These are phyloP conservation scores for Diadophis punctatus DNA, from an alignment of 2,113 vertebrate species.

Conservation along the genomic window DNA sequence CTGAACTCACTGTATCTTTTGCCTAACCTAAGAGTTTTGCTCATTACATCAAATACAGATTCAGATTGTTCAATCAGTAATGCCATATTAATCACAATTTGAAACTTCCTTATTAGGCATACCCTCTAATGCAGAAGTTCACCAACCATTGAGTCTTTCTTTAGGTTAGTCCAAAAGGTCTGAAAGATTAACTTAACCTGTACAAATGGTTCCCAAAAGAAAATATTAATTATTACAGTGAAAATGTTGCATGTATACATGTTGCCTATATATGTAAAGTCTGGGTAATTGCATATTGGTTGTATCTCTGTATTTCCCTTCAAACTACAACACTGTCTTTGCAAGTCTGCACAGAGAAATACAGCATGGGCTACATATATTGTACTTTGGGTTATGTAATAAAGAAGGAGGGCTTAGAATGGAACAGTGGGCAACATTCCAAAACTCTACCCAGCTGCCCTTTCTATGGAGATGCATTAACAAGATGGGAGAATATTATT, in stretches of 20 bases:
- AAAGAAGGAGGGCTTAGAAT: neutral
- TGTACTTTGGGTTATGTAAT: neutral
- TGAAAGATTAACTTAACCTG: neutral
- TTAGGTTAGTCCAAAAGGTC: neutral
- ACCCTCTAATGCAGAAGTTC: neutral
- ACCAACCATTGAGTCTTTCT: neutral
- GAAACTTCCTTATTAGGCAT: neutral
- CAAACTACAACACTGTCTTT: neutral
- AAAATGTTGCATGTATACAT: neutral
- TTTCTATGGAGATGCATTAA: neutral
- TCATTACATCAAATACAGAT: neutral
- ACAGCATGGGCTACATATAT: neutral
- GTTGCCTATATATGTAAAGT: neutral
- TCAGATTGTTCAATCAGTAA: neutral
- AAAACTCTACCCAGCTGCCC: neutral
- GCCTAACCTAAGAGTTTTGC: neutral
- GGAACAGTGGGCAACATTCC: neutral
- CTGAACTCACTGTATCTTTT: neutral
- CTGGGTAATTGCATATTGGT: neutral
- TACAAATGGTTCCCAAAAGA: neutral
- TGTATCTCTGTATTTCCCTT: neutral
- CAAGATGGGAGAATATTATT: neutral
- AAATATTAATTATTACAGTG: neutral
- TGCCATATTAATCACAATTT: neutral
- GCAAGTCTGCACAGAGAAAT: neutral